Conservation (phyloP, 2,113 vertebrate genomes). For the Cottus gobio region DNA sequence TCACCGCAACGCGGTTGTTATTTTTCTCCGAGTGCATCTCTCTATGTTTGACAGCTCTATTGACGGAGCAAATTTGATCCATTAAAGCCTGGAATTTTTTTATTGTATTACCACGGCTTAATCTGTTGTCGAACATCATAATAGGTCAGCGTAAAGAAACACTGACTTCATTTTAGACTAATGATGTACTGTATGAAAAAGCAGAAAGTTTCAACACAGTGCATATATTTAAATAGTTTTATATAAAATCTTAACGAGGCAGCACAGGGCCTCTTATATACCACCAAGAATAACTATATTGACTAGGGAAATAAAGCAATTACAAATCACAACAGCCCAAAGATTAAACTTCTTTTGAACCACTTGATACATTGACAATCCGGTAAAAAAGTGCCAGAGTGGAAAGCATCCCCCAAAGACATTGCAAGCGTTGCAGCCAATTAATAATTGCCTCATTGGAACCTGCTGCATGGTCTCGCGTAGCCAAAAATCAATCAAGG, state of each 20-base stretch:
- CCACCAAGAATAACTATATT: conserved; percentile 28
- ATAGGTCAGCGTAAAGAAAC: neutral
- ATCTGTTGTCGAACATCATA: neutral
- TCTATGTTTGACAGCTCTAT: neutral
- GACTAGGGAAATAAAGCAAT: conserved; percentile 63
- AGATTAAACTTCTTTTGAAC: conserved; percentile 63
- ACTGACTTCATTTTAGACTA: neutral
- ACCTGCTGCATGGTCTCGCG: conserved; percentile 53
- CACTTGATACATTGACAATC: conserved; percentile 60
- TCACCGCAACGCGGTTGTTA: neutral
- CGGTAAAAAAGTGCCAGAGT: conserved; percentile 35
- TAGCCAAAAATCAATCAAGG: conserved; percentile 75
- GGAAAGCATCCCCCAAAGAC: conserved; percentile 67
- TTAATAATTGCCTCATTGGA: conserved; percentile 73
- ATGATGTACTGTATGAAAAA: neutral
- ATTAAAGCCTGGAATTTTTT: neutral
- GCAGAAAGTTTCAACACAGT: neutral
- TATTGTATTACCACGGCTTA: neutral
- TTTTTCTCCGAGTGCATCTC: conserved; percentile 4
- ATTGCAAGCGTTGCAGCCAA: conserved; percentile 58
- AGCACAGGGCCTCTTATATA: neutral
- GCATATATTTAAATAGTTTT: neutral
- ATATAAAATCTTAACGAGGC: neutral
- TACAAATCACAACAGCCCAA: conserved; percentile 50
- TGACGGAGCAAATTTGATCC: neutral